Evolutionary conservation across 1,140 invertebrate genomes (phyloP).

Genomic region (Lordiphosa stackelbergi): DNA sequence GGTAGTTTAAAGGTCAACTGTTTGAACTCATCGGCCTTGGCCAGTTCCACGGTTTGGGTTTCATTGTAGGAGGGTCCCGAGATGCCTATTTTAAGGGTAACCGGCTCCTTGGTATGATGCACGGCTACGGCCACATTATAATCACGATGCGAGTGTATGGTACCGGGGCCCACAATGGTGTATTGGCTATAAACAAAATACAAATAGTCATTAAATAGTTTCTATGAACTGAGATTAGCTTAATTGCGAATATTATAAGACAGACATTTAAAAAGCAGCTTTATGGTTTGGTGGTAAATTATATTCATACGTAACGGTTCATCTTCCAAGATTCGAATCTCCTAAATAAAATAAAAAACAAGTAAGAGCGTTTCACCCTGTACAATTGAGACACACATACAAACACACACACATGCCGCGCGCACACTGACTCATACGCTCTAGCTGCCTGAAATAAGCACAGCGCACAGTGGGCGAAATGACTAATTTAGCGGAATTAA

Average conservation of each 20-base stretch:
- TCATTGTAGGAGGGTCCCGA: conserved; percentile 85
- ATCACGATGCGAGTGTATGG: conserved; percentile 88
- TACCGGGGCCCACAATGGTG: conserved; percentile 88
- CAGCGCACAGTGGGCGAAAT: too few species aligned
- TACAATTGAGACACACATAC: too few species aligned
- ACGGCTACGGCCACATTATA: conserved; percentile 89
- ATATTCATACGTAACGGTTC: conserved; percentile 33
- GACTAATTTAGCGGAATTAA: too few species aligned
- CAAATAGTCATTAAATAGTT: conserved; percentile 1
- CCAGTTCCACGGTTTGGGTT: conserved; percentile 83
- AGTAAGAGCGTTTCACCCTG: too few species aligned
- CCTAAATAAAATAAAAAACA: conserved; percentile 10
- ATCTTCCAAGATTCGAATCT: conserved; percentile 43
- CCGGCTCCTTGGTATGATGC: conserved; percentile 80
- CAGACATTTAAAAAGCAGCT: too few species aligned
- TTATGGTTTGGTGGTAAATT: not conserved
- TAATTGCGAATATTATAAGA: not conserved
- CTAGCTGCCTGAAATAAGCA: too few species aligned
- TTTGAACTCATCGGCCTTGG: conserved; percentile 82
- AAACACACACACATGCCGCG: too few species aligned
- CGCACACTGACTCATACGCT: too few species aligned
- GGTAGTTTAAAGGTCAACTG: conserved; percentile 86
- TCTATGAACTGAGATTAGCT: not conserved
- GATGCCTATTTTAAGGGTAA: conserved; percentile 84
- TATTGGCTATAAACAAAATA: conserved; percentile 77